Conservation (phyloP, 2,797 vertebrate genomes). For the Rhabdomys pumilio region DNA sequence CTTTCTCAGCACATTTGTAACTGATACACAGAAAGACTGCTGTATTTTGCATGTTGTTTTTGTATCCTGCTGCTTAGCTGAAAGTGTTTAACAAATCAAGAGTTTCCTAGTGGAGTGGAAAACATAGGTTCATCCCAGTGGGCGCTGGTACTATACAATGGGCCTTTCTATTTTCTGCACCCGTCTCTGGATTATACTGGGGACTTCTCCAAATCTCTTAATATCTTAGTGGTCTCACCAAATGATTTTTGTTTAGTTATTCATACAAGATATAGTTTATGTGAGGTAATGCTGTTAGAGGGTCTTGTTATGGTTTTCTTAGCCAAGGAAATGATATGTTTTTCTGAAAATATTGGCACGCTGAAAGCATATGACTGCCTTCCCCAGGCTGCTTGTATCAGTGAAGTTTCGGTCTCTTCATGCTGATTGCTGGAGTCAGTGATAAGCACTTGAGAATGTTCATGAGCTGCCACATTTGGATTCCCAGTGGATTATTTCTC, state of each 20-base stretch:
- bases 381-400: constrained; percentile 4
- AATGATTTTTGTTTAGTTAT: neutral
- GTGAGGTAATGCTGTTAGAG: neutral
- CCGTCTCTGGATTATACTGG: neutral
- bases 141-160: neutral
- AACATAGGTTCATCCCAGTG: neutral
- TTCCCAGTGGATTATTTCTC: neutral
- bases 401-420: constrained; percentile 25
- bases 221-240: constrained; percentile 13
- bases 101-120: neutral
- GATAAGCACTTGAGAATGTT: constrained; percentile 35
- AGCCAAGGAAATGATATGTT: neutral
- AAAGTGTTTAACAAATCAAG: neutral
- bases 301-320: neutral
- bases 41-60: neutral
- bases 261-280: constrained; percentile 11
- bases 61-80: neutral
- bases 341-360: neutral
- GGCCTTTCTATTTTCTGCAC: neutral
- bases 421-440: neutral
- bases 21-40: neutral
- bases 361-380: neutral
- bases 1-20: neutral
- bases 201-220: constrained; percentile 49
- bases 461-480: neutral